Conservation (phyloP, 2,797 vertebrate genomes). For the Falco peregrinus region DNA sequence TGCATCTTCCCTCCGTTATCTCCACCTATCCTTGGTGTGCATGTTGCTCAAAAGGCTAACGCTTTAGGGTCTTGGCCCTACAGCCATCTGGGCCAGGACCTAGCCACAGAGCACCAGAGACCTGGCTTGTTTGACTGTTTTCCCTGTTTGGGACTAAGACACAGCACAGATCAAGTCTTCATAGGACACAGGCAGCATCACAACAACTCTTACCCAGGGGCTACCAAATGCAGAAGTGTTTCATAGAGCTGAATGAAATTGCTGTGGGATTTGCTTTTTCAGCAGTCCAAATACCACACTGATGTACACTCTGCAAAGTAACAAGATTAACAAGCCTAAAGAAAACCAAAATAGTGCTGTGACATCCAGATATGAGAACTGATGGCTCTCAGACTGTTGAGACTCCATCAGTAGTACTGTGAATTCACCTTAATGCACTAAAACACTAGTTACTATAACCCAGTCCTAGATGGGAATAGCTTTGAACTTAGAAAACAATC, state of each 20-base stretch:
- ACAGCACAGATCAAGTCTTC: neutral
- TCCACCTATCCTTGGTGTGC: neutral
- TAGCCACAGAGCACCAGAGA: neutral
- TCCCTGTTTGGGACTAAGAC: neutral
- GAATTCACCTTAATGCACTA: neutral
- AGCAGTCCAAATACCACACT: neutral
- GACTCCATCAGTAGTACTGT: neutral
- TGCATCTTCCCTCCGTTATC: neutral
- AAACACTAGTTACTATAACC: neutral
- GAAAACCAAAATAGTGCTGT: neutral
- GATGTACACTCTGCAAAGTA: neutral
- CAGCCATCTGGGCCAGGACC: neutral
- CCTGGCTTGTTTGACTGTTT: neutral
- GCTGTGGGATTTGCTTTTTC: neutral
- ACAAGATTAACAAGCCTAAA: neutral
- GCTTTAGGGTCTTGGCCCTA: neutral
- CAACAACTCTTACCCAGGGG: neutral
- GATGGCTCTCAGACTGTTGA: neutral
- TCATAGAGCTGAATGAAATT: neutral
- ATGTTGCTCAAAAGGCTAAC: neutral
- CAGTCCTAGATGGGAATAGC: neutral
- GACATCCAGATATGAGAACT: neutral
- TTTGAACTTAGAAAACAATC: neutral
- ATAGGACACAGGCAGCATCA: neutral
- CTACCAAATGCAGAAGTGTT: neutral